Conservation (phyloP, 2,113 vertebrate species). For the Numenius arquata region DNA sequence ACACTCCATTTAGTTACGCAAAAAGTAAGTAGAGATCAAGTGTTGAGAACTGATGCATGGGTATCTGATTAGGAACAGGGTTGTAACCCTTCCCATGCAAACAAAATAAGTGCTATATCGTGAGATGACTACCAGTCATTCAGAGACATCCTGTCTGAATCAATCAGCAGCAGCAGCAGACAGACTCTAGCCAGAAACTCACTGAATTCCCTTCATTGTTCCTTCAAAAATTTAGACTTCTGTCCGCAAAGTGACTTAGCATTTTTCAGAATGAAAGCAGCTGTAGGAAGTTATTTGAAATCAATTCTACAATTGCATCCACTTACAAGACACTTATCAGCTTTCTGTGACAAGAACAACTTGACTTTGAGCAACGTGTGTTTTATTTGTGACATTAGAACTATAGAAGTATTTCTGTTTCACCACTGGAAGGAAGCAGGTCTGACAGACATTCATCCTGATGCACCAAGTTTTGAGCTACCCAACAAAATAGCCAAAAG, state of each 20-base stretch:
- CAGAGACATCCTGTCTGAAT: not conserved
- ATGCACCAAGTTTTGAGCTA: not conserved
- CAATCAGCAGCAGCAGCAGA: not conserved
- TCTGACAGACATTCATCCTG: not conserved
- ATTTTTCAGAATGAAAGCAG: not conserved
- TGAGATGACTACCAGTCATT: not conserved
- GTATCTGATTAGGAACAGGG: not conserved
- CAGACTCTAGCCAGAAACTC: not conserved
- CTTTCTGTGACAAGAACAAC: not conserved
- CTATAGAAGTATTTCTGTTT: not conserved
- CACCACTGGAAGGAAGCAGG: not conserved
- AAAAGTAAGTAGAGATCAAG: not conserved
- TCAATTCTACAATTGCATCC: not conserved
- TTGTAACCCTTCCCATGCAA: not conserved
- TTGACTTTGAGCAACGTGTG: not conserved
- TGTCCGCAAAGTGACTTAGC: not conserved
- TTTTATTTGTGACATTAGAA: not conserved
- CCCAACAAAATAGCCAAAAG: not conserved
- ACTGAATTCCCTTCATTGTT: not conserved
- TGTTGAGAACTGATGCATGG: not conserved
- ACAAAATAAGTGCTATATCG: not conserved
- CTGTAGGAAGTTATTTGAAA: not conserved
- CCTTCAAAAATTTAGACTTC: not conserved
- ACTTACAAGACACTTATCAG: not conserved
- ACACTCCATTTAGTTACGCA: not conserved